Percentiles rank a stretch among this genome's conserved stretches.
Conservation (phyloP, 2,888 invertebrate species). For the Campoplex capitator region DNA sequence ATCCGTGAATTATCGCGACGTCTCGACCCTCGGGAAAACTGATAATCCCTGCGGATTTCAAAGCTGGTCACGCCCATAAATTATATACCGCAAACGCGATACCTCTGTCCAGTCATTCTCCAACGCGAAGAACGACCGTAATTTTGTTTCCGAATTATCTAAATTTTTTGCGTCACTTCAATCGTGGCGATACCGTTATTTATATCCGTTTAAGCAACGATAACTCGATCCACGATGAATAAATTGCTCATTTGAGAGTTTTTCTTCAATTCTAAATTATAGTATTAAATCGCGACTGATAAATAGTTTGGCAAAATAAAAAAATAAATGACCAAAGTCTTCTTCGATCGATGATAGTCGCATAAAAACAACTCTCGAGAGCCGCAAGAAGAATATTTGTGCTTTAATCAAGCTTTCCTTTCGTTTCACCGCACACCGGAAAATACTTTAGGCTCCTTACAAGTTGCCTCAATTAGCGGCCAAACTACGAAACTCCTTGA, state of each 20-base stretch:
- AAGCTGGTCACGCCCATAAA: slow-evolving; percentile 9
- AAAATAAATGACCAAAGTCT: neutral
- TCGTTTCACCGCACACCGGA: neutral
- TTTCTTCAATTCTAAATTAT: neutral
- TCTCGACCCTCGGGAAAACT: slow-evolving; percentile 18
- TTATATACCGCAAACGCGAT: slow-evolving; percentile 33
- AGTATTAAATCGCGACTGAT: neutral
- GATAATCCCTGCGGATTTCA: slow-evolving; percentile 40
- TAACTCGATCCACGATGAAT: neutral
- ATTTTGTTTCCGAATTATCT: slow-evolving; percentile 33
- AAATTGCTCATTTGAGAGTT: neutral
- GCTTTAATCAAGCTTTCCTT: neutral
- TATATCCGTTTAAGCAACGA: neutral
- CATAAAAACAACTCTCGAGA: slow-evolving; percentile 9
- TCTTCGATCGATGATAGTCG: neutral
- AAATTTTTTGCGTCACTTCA: slow-evolving; percentile 14
- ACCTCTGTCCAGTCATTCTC: slow-evolving; percentile 7
- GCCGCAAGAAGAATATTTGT: slow-evolving; percentile 13
- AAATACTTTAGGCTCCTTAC: slow-evolving; percentile 16
- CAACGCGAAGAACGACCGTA: slow-evolving; percentile 5
- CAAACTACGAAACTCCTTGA: slow-evolving; percentile 13
- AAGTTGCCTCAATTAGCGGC: slow-evolving; percentile 26
- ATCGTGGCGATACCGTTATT: slow-evolving; percentile 9
- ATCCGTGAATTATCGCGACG: slow-evolving; percentile 25
- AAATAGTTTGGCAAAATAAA: neutral